Base-by-base conservation (phyloP, 2,113 vertebrate species). In the Pandion haliaetus region DNA sequence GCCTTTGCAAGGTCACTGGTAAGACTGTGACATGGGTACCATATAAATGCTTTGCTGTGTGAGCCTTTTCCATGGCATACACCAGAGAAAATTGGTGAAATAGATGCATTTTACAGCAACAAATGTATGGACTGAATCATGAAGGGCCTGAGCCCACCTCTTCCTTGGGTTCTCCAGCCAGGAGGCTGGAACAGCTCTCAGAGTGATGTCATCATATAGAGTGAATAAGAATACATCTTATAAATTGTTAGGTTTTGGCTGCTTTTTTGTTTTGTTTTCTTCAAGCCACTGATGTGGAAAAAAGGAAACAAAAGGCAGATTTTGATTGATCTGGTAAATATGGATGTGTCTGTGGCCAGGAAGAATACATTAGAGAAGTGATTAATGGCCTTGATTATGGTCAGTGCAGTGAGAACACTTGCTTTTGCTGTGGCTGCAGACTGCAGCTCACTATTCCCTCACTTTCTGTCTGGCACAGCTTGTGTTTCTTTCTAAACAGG, bases 261-360 rank as follows among this genome's bases (percentile, higher is more conserved):
- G 45, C 10, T 66, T 61, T 72, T 82, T 45, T 72, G 44, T 61
- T 88, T 88, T 77, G 10, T 95, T 93, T 93, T 59, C 52, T 81
- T 70, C 50, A 73, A 78, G 31, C 8, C 31, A 54, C 36, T 3
- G 3, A 74, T 17, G 8, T 11, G 14, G 34, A 19, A 58, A 42
- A 74, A 87, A 34, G 6, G 52, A 89, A 94, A 94, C 44, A 79
- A 92, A 92, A 82, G 89, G 31, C 52, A 90, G 23, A 59, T 89
- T 96, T 93, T 96, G 73, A 93, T 40, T 81, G 89, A 80, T 82
- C 38, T 69, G 14, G 61, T 94, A 95, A 95, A 94, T 71, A 81
- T 76, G 47, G 25, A 74, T 78, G 28, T 81, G 55, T 25, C 59
- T 87, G 54, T 50, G 91, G 38, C 45, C 73, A 84, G 54, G 26